phyloP scores from a whole-genome alignment of 2,888 invertebrate genomes.

The Meta bourneti region DNA sequence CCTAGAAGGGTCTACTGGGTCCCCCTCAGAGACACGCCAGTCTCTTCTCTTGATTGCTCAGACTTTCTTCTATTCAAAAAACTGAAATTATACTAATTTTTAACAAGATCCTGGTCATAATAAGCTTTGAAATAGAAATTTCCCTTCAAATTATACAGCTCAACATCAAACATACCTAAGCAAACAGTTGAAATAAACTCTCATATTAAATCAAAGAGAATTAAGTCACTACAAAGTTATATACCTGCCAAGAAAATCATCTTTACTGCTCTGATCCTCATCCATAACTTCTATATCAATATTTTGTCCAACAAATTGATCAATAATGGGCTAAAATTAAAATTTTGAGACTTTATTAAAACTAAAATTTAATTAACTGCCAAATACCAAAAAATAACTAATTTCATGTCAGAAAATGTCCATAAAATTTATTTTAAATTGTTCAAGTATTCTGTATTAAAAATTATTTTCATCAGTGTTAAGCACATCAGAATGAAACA shows the following conservation, averaged over 20 bases:
- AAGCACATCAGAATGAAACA: too few species aligned
- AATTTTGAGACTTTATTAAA: too few species aligned
- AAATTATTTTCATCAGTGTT: too few species aligned
- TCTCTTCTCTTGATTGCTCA: too few species aligned
- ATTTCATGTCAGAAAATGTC: neutral
- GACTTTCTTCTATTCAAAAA: too few species aligned
- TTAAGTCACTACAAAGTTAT: neutral
- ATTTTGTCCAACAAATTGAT: slow-evolving; percentile 81
- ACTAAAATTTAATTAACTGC: neutral
- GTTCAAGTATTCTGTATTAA: too few species aligned
- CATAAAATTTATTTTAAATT: neutral
- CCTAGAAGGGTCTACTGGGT: too few species aligned
- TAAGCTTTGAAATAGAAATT: neutral
- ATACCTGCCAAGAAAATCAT: slow-evolving; percentile 95
- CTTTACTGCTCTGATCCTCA: slow-evolving; percentile 94
- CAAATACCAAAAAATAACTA: slow-evolving; percentile 15
- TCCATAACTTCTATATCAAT: slow-evolving; percentile 81
- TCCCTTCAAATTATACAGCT: neutral
- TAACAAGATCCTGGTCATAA: too few species aligned
- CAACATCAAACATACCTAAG: too few species aligned
- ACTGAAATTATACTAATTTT: too few species aligned
- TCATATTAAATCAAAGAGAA: neutral
- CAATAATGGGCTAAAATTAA: slow-evolving; percentile 80
- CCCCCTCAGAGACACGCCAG: too few species aligned
- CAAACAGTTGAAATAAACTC: too few species aligned